Base-by-base conservation (phyloP, 2,113 vertebrate species). In the Marcusenius ussheri region DNA sequence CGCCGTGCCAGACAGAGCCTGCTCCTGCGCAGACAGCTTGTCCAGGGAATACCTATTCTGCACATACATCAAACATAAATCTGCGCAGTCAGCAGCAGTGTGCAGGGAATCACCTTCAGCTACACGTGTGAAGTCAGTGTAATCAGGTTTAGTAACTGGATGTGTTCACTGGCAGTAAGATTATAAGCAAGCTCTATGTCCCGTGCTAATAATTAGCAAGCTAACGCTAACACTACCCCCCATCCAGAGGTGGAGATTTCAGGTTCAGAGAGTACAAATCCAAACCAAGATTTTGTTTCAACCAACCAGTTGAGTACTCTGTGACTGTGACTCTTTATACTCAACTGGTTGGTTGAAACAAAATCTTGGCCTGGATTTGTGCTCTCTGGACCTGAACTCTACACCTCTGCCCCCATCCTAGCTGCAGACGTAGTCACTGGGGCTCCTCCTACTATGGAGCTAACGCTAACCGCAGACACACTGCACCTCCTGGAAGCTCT, bases 401-500 rank as follows among this genome's bases (percentile, higher is more conserved):
- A 19, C 53, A 56, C 19, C 53, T 56, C 53, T 56, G 1, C 19
- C 53, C 17, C 19, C 19, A 49, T n/a, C 47, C 31, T 77, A 77
- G 27, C 35, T 77, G 74, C 35, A 77, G 74, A 24, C 3, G 15
- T 77, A 39, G 70, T 5, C 10, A 17, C 70, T 39, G 27, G 1
- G 31, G 31, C 70, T 35, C 66, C 3, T 24, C 7, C 24, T n/a
- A n/a, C 19, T 84, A 15, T 11, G 9, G 42, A 46, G 83, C 24
- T 50, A n/a, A 89, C 15, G 7, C 8, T 27, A 31, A 31, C 45
- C 2, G 3, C 24, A 3, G 39, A 19, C 39, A 80, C 19, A n/a
- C 89, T 93, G 83, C 92, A 98, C 98, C 96, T 99, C 97, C 92
- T 97, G 95, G 92, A 99, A 99, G 94, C 97, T 96, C 90, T 97